Percentiles rank a stretch among this genome's conserved stretches.
Evolutionary conservation across 2,113 vertebrate genomes (phyloP).

Genomic region (Coryphaenoides rupestris): DNA sequence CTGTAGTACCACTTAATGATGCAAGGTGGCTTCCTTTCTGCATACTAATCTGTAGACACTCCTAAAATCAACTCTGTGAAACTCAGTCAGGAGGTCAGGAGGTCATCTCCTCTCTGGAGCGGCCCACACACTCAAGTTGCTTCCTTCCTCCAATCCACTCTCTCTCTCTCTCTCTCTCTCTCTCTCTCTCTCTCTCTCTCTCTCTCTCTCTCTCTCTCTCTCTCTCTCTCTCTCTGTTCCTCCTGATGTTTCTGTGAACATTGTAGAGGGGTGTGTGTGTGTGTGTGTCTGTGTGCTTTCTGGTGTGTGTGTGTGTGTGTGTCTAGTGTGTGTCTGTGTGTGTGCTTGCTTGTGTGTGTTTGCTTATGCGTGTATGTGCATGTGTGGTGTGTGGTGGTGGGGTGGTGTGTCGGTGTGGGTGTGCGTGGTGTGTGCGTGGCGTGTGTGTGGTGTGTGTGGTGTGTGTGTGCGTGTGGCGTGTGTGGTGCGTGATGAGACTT

Average conservation of each 20-base stretch:
- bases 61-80: constrained; percentile 29
- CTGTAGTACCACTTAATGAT: constrained; percentile 72
- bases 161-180: neutral
- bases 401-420: neutral
- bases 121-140: neutral
- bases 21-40: constrained; percentile 80
- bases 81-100: neutral
- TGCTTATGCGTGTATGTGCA: neutral
- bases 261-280: neutral
- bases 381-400: constrained; percentile 19
- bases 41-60: constrained; percentile 87
- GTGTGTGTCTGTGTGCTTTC: too few species aligned
- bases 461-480: too few species aligned
- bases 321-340: neutral
- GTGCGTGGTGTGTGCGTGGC: too few species aligned
- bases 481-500: constrained; percentile 42
- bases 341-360: neutral
- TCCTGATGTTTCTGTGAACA: neutral
- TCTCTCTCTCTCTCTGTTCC: neutral
- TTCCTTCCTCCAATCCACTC: too few species aligned
- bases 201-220: neutral
- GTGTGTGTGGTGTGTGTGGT: too few species aligned
- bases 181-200: neutral
- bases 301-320: constrained; percentile 1
- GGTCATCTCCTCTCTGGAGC: neutral